Conservation (phyloP, 1,140 invertebrate genomes). For the Spodoptera frugiperda region DNA sequence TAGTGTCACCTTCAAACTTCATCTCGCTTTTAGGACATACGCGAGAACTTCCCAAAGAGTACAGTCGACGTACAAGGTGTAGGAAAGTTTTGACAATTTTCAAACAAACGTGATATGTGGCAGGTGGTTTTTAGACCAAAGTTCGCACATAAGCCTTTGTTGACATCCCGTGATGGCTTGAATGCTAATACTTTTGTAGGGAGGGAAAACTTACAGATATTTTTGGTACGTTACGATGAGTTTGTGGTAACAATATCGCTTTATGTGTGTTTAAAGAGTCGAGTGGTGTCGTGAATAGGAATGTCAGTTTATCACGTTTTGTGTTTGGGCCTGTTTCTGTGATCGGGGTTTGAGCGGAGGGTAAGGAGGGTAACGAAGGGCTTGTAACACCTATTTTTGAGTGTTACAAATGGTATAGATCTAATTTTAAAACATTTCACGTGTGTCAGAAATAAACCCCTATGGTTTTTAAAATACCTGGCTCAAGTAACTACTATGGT, state of each 20-base stretch:
- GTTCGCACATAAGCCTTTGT: conserved; percentile 39
- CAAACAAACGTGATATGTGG: conserved; percentile 49
- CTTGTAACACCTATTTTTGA: no score
- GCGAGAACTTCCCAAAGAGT: conserved; percentile 31
- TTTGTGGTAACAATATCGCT: background rate
- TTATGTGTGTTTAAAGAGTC: conserved; percentile 29
- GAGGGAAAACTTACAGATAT: conserved; percentile 25
- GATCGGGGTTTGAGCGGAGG: no score
- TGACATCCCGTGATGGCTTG: conserved; percentile 35
- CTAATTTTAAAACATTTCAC: no score
- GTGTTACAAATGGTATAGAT: no score
- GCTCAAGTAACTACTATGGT: no score
- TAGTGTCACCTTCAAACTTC: conserved; percentile 25
- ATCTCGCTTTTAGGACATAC: conserved; percentile 30
- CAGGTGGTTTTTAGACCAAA: conserved; percentile 45
- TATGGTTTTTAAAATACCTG: no score
- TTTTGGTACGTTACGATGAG: conserved; percentile 32
- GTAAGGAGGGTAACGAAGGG: no score
- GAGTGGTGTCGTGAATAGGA: no score
- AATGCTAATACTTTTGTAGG: conserved; percentile 46
- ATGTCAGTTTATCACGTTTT: no score
- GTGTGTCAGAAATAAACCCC: no score
- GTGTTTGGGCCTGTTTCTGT: no score
- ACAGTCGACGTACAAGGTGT: background rate
- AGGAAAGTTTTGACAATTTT: conserved; percentile 49